These are phyloP conservation scores for Clunio marinus DNA, from an alignment of 2,888 invertebrate species.

Conservation along the genomic window DNA sequence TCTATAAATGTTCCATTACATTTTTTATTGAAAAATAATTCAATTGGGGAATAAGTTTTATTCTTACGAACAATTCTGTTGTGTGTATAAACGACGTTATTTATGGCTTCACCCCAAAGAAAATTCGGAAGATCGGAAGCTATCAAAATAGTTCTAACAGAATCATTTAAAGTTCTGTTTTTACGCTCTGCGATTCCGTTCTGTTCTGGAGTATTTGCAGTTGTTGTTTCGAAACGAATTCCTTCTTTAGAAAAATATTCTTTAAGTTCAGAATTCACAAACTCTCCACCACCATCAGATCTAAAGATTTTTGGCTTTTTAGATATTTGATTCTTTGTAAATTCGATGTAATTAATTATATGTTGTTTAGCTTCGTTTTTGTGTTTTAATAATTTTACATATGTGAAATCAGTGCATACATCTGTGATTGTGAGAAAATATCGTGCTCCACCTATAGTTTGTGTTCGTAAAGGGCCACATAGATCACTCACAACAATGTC, in stretches of 20 bases:
- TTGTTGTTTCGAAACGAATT: conserved; percentile 42
- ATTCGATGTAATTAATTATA: conserved; percentile 43
- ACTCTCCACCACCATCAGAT: conserved; percentile 44
- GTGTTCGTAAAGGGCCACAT: conserved; percentile 46
- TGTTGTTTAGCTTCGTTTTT: conserved; percentile 41
- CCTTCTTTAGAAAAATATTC: conserved; percentile 42
- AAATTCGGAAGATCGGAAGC: conserved; percentile 42
- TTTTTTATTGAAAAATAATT: background rate
- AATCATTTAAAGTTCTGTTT: conserved; percentile 43
- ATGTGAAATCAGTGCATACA: conserved; percentile 42
- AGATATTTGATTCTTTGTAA: conserved; percentile 41
- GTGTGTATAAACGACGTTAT: conserved; percentile 42
- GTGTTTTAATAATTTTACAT: conserved; percentile 40
- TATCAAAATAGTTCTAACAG: conserved; percentile 43
- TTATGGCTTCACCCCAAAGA: conserved; percentile 45
- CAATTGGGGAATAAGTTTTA: background rate
- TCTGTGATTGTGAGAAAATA: conserved; percentile 48
- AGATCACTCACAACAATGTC: conserved; percentile 47
- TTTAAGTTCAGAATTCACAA: conserved; percentile 42
- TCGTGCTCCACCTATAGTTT: conserved; percentile 44
- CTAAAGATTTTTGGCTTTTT: conserved; percentile 42
- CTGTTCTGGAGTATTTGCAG: conserved; percentile 42
- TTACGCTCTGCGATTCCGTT: conserved; percentile 43
- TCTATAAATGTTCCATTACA: background rate
- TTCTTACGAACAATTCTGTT: conserved; percentile 40